Evolutionary conservation across 1,140 invertebrate genomes (phyloP).

Genomic region (Latrodectus geometricus): DNA sequence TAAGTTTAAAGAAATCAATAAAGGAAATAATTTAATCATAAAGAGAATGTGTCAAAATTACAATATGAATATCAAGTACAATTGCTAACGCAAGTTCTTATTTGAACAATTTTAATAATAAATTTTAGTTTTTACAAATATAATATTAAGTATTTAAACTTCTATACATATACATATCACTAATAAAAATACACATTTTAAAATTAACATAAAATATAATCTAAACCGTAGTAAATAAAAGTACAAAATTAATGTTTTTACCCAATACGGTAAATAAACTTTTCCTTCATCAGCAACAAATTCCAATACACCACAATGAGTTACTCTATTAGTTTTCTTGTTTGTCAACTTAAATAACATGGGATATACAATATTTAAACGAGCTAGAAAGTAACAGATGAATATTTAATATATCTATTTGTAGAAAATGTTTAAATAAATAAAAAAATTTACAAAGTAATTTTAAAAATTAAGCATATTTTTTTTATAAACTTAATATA

Average conservation of each 20-base stretch:
- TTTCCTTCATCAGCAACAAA: slow-evolving; percentile 99
- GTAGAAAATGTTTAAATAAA: not conserved
- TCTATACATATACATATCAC: too few relatives aligned
- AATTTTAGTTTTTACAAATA: not conserved
- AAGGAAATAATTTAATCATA: too few relatives aligned
- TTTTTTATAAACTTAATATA: too few relatives aligned
- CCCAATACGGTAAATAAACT: slow-evolving; percentile 98
- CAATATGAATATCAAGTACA: too few relatives aligned
- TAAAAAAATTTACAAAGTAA: not conserved
- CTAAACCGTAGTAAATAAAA: too few relatives aligned
- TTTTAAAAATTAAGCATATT: not conserved
- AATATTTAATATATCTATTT: not conserved
- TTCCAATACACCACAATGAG: slow-evolving; percentile 98
- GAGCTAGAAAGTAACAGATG: slow-evolving; percentile 70
- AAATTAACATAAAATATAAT: too few relatives aligned
- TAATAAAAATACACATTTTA: too few relatives aligned
- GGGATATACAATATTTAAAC: slow-evolving; percentile 97
- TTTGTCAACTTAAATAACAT: slow-evolving; percentile 98
- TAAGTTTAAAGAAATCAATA: too few relatives aligned
- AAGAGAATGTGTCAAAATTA: too few relatives aligned
- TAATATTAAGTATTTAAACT: too few relatives aligned
- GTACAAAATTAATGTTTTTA: slow-evolving; percentile 68
- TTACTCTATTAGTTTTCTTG: slow-evolving; percentile 83
- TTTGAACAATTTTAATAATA: too few relatives aligned
- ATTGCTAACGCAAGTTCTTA: too few relatives aligned